These are phyloP conservation scores for Eclectus roratus DNA, from an alignment of 2,113 vertebrate genomes.

Conservation along the genomic window DNA sequence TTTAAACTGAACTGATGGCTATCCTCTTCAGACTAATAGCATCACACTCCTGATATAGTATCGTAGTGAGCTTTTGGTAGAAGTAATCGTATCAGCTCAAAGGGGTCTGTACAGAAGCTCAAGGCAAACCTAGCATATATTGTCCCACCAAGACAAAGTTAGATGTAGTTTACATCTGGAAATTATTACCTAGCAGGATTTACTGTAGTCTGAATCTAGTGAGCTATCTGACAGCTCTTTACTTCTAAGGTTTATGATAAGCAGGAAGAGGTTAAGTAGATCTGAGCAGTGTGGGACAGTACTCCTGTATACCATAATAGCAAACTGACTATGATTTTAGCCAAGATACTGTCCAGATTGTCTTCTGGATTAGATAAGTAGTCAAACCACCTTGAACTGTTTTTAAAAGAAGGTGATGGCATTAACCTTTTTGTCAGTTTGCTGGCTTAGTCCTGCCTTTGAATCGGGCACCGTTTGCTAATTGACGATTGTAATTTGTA, in stretches of 20 bases:
- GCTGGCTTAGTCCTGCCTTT: background rate
- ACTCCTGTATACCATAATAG: background rate
- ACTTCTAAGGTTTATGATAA: background rate
- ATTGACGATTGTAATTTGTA: background rate
- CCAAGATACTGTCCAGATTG: background rate
- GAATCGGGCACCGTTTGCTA: background rate
- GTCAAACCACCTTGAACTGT: background rate
- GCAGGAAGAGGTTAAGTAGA: background rate
- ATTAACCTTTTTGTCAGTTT: background rate
- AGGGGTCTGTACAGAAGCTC: background rate
- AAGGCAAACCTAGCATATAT: background rate
- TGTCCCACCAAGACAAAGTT: background rate
- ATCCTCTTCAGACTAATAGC: background rate
- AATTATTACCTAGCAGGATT: background rate
- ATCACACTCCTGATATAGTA: background rate
- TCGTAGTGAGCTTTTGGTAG: background rate
- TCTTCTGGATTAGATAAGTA: background rate
- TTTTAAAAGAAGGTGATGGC: background rate
- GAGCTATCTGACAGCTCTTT: background rate
- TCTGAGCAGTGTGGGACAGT: background rate
- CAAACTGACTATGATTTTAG: background rate
- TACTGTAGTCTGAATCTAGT: background rate
- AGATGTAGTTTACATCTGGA: background rate
- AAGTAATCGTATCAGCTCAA: background rate
- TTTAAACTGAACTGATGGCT: background rate